Evolutionary conservation across 23 tunicate species (phyloP).

Genomic region (Trididemnum nubilum): DNA sequence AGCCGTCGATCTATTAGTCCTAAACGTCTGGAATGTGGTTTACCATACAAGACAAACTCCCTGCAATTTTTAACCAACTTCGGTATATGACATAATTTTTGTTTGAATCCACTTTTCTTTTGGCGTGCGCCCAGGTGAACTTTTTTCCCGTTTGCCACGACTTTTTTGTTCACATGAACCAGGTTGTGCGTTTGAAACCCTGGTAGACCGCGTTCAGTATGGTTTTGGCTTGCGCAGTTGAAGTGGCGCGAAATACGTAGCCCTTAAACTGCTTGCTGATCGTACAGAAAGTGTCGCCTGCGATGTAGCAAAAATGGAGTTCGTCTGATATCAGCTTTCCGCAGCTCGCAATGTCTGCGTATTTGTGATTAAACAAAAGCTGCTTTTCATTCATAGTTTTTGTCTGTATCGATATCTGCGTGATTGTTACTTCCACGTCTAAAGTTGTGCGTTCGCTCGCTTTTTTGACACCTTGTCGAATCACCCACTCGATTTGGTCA

Average conservation of each 20-base stretch:
- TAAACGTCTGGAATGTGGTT: no score
- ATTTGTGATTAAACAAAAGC: conserved; percentile 66
- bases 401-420: conserved; percentile 66
- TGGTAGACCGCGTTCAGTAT: conserved; percentile 75
- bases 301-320: conserved; percentile 78
- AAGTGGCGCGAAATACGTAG: conserved; percentile 68
- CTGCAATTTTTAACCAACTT: no score
- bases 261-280: conserved; percentile 79
- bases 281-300: conserved; percentile 91
- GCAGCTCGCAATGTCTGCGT: conserved; percentile 89
- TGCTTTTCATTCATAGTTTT: conserved; percentile 15
- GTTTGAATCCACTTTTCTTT: no score
- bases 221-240: conserved; percentile 57
- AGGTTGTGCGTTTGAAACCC: conserved; percentile 88
- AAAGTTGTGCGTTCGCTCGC: conserved; percentile 34
- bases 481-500: conserved; percentile 67
- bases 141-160: no score
- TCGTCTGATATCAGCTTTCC: conserved; percentile 75
- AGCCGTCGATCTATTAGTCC: no score
- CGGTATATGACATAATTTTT: no score
- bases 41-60: no score
- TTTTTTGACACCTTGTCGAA: conserved; percentile 47
- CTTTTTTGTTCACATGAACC: conserved; percentile 94
- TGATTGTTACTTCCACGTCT: conserved; percentile 55
- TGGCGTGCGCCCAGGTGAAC: no score